Percentiles rank a stretch among this genome's conserved stretches.
Conservation (phyloP, 2,797 vertebrate genomes). For the Crocidura indochinensis region DNA sequence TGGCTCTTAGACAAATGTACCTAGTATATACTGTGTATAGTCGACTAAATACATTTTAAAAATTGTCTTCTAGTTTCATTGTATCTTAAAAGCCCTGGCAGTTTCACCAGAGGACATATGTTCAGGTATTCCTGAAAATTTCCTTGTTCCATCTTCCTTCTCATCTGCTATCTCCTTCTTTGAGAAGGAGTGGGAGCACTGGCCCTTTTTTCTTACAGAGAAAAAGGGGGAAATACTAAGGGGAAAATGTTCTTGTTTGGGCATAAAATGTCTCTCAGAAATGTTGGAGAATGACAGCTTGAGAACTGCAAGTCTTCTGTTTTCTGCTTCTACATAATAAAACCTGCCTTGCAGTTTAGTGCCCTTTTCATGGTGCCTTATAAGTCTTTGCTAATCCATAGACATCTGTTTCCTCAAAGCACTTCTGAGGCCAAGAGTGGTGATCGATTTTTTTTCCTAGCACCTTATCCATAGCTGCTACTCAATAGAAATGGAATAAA, state of each 20-base stretch:
- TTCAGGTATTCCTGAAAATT: conserved; percentile 10
- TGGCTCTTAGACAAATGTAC: background rate
- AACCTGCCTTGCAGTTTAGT: rapidly evolving
- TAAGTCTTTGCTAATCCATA: background rate
- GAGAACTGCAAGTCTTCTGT: background rate
- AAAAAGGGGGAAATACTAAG: too few relatives aligned
- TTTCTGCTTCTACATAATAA: background rate
- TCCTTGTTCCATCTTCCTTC: rapidly evolving
- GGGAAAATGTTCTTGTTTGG: background rate
- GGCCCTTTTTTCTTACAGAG: too few relatives aligned
- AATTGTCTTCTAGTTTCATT: background rate
- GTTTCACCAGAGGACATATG: background rate
- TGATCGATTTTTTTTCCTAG: background rate
- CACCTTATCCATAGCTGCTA: background rate
- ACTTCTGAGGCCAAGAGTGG: background rate
- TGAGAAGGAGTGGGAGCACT: background rate
- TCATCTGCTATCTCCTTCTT: background rate
- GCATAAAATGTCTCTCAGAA: background rate
- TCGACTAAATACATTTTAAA: conserved; percentile 17
- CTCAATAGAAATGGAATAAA: background rate
- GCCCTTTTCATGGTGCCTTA: background rate
- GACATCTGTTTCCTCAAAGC: background rate
- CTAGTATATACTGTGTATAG: background rate
- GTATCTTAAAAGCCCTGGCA: conserved; percentile 47
- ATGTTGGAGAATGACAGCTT: background rate